These are phyloP conservation scores for Eupleurogrammus muticus DNA, from an alignment of 2,797 vertebrate genomes.

Conservation along the genomic window DNA sequence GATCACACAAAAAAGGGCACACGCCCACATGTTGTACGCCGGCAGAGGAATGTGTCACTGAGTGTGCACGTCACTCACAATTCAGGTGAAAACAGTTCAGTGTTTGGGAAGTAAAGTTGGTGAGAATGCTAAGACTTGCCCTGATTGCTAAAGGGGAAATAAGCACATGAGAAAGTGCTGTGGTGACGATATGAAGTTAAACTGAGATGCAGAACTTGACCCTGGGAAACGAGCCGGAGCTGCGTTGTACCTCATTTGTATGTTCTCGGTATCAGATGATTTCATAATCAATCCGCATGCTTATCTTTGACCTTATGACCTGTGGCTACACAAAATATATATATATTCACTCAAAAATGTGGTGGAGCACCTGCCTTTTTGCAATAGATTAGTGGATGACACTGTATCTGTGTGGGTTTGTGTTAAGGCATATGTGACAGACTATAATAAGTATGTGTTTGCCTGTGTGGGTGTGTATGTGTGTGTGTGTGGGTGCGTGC, in stretches of 20 bases:
- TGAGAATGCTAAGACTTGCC: constrained; percentile 57
- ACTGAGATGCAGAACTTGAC: constrained; percentile 76
- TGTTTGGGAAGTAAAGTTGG: constrained; percentile 40
- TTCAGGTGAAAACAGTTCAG: constrained; percentile 43
- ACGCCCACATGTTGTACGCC: constrained; percentile 17
- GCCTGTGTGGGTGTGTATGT: constrained; percentile 27
- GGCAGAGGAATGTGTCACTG: constrained; percentile 25
- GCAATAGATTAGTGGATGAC: background rate
- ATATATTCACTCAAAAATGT: background rate
- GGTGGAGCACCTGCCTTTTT: background rate
- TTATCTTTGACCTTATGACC: constrained; percentile 42
- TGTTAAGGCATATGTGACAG: background rate
- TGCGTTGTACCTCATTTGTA: constrained; percentile 59
- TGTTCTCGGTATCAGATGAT: constrained; percentile 41
- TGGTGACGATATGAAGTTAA: constrained; percentile 47
- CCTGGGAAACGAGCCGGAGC: constrained; percentile 71
- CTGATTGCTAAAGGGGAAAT: constrained; percentile 57
- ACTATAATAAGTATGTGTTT: background rate
- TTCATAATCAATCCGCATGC: constrained; percentile 26
- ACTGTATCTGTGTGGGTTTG: background rate
- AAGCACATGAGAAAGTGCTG: constrained; percentile 62
- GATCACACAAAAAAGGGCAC: constrained; percentile 12
- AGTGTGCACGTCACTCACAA: constrained; percentile 49
- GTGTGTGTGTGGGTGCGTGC: constrained; percentile 49
- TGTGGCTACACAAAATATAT: constrained; percentile 2